A percentile compares a stretch with the other conserved stretches of the same genome.
Evolutionary conservation across 2,797 vertebrate species (phyloP).

Genomic region (Semotilus atromaculatus): DNA sequence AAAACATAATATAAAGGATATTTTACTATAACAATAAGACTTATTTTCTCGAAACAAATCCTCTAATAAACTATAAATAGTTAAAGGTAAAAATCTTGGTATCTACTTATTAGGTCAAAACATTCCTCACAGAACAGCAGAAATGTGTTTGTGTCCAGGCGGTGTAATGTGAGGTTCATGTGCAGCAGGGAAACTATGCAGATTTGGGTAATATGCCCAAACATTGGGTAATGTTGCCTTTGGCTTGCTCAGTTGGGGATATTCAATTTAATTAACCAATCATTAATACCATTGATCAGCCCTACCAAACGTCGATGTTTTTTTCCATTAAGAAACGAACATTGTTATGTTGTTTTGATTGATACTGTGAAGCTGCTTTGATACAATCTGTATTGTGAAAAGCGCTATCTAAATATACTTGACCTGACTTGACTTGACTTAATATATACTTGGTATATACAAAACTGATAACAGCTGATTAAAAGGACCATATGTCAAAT

Average conservation of each 20-base stretch:
- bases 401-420: no score
- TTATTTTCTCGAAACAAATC: neutral
- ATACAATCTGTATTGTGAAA: no score
- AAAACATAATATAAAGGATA: neutral
- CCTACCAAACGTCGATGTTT: no score
- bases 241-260: no score
- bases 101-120: constrained; percentile 4
- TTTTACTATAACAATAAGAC: neutral
- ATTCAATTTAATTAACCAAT: no score
- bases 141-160: neutral
- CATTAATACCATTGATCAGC: no score
- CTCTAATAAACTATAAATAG: neutral
- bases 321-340: no score
- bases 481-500: constrained; percentile 66
- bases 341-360: no score
- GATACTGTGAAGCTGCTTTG: no score
- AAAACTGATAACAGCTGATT: constrained; percentile 64
- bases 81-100: neutral
- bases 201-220: constrained; percentile 59
- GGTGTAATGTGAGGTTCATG: neutral
- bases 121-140: neutral
- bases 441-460: constrained; percentile 57
- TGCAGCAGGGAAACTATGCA: constrained; percentile 37
- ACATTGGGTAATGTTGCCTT: no score
- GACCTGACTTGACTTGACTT: no score